These are phyloP conservation scores for Ammospiza nelsoni DNA, from an alignment of 2,113 vertebrate species.

Conservation along the genomic window DNA sequence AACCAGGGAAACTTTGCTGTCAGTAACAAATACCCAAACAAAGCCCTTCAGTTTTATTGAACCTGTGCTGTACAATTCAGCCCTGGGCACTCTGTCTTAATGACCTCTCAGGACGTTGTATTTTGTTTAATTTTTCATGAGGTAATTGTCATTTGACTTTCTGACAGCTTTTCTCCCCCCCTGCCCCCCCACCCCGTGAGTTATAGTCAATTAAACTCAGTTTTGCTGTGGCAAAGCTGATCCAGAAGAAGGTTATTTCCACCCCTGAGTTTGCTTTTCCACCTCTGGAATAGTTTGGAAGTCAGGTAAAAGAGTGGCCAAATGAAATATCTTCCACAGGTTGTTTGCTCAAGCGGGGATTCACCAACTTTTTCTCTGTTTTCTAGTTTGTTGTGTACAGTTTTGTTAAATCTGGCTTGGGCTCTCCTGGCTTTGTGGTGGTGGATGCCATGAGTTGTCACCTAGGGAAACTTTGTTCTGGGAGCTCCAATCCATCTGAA, in stretches of 20 bases:
- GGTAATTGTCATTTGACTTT: conserved; percentile 33
- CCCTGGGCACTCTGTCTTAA: background rate
- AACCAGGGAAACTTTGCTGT: background rate
- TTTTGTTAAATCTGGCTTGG: background rate
- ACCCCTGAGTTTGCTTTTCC: background rate
- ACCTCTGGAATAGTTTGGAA: conserved; percentile 17
- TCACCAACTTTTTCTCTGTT: background rate
- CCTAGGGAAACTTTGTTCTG: background rate
- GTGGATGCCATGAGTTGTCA: background rate
- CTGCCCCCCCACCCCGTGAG: background rate
- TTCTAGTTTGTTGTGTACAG: background rate
- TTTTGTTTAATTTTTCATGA: conserved; percentile 1
- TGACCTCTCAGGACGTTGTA: background rate
- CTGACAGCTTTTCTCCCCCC: background rate
- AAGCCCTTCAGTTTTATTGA: background rate
- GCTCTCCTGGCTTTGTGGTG: background rate
- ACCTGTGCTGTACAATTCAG: background rate
- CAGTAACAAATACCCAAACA: background rate
- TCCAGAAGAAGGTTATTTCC: background rate
- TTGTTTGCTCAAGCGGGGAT: background rate
- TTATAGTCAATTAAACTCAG: background rate
- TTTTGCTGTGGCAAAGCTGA: background rate
- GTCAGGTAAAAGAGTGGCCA: background rate
- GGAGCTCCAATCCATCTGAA: background rate
- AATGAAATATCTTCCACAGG: background rate